Percentiles rank a stretch among this genome's conserved stretches.
These are phyloP conservation scores for Scaptodrosophila lebanonensis DNA, from an alignment of 1,140 invertebrate genomes.

Conservation along the genomic window DNA sequence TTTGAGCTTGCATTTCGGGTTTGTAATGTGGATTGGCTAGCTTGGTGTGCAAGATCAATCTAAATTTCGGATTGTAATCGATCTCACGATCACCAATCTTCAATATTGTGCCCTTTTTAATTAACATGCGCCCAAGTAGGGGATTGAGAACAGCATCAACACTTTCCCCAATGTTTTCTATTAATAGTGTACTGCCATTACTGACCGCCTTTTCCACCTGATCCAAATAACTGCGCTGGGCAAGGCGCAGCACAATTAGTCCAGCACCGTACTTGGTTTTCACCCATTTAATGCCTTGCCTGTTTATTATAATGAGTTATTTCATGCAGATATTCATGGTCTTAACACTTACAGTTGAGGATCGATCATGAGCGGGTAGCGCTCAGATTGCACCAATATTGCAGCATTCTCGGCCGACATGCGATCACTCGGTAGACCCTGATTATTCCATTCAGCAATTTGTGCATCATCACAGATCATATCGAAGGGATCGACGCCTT, in stretches of 20 bases:
- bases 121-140: conserved; percentile 90
- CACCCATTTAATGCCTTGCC: conserved; percentile 97
- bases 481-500: conserved; percentile 87
- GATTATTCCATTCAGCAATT: conserved; percentile 96
- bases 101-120: conserved; percentile 87
- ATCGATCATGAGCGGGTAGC: conserved; percentile 97
- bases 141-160: conserved; percentile 94
- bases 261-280: conserved; percentile 87
- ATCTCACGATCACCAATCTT: conserved; percentile 94
- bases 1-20: conserved; percentile 97
- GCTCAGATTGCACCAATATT: conserved; percentile 90
- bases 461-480: conserved; percentile 94
- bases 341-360: conserved; percentile 82
- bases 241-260: conserved; percentile 86
- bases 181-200: conserved; percentile 85
- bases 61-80: conserved; percentile 90
- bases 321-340: background rate
- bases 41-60: conserved; percentile 94
- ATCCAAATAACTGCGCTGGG: conserved; percentile 90
- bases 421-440: conserved; percentile 92
- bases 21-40: conserved; percentile 97
- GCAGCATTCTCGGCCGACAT: conserved; percentile 98
- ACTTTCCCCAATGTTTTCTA: conserved; percentile 94
- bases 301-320: conserved; percentile 38
- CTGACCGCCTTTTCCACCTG: conserved; percentile 88